These are phyloP conservation scores for Plodia interpunctella DNA, from an alignment of 1,140 invertebrate genomes.

Conservation along the genomic window DNA sequence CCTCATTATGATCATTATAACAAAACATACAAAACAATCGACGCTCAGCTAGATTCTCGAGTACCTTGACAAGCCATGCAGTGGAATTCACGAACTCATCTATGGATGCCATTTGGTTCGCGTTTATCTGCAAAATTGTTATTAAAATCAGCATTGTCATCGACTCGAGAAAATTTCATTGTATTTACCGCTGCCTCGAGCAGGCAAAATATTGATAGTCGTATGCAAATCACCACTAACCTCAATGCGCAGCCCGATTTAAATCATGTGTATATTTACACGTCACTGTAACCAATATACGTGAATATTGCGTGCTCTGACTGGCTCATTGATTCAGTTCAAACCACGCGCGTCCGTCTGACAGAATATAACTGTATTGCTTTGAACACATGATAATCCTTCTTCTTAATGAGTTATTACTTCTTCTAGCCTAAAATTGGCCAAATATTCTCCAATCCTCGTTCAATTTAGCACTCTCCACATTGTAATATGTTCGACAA, in stretches of 20 bases:
- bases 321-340: neutral
- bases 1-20: neutral
- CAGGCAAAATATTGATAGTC: neutral
- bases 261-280: neutral
- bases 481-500: constrained; percentile 26
- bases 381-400: neutral
- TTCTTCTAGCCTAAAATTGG: neutral
- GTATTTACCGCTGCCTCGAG: neutral
- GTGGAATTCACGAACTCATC: constrained; percentile 70
- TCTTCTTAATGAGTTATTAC: neutral
- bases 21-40: neutral
- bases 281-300: neutral
- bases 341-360: neutral
- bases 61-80: constrained; percentile 70
- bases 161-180: neutral
- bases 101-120: constrained; percentile 57
- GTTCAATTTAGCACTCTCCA: constrained; percentile 13
- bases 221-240: constrained; percentile 2
- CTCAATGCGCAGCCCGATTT: neutral
- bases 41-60: neutral
- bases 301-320: neutral
- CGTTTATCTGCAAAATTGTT: constrained; percentile 44
- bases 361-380: neutral
- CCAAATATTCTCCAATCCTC: too few species aligned
- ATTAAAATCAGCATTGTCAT: constrained; percentile 3